Conservation (phyloP, 2,888 invertebrate genomes). For the Orthonevra nobilis region DNA sequence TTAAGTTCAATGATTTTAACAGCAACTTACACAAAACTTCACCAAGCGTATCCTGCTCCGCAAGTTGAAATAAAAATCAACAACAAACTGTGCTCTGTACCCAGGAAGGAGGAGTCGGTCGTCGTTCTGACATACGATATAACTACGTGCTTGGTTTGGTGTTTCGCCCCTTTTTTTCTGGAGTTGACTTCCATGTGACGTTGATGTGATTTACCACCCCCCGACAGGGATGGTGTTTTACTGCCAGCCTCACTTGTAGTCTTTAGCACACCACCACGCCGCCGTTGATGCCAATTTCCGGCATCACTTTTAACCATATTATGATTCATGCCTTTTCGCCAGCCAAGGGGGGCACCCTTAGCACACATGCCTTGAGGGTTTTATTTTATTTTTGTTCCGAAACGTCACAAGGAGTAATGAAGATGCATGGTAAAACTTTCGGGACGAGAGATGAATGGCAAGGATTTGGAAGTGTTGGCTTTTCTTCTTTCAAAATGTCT, state of each 20-base stretch:
- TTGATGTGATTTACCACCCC: constrained; percentile 42
- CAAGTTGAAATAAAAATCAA: no score
- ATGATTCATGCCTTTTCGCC: constrained; percentile 34
- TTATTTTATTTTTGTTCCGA: constrained; percentile 1
- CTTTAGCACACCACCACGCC: constrained; percentile 8
- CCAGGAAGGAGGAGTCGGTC: not conserved
- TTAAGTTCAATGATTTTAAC: constrained; percentile 46
- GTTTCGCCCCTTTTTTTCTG: not conserved
- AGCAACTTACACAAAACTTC: not conserved
- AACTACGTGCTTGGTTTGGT: constrained; percentile 28
- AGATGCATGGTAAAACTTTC: constrained; percentile 27
- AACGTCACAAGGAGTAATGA: constrained; percentile 10
- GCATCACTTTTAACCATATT: constrained; percentile 36
- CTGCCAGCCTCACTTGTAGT: constrained; percentile 31
- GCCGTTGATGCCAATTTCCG: constrained; percentile 10
- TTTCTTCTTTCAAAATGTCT: no score
- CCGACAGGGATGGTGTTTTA: constrained; percentile 22
- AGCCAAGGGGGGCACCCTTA: not conserved
- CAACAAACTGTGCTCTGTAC: no score
- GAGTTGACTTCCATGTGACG: constrained; percentile 13
- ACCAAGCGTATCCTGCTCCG: not conserved
- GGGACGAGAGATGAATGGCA: constrained; percentile 26
- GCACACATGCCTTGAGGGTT: constrained; percentile 13
- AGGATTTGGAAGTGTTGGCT: constrained; percentile 7
- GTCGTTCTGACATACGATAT: constrained; percentile 9